These are phyloP conservation scores for Parnassius apollo DNA, from an alignment of 2,888 invertebrate species.

Conservation along the genomic window DNA sequence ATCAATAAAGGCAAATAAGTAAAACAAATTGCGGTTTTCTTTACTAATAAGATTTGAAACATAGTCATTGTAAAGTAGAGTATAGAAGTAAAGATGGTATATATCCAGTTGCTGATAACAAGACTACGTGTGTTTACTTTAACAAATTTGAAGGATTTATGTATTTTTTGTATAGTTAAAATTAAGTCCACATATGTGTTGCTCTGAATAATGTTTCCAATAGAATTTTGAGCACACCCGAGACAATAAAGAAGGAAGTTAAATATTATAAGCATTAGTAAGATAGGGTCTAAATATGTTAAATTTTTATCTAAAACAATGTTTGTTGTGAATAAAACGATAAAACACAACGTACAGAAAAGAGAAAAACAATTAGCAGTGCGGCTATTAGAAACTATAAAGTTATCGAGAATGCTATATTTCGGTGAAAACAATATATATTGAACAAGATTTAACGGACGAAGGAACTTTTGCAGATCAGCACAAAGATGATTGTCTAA, in stretches of 20 bases:
- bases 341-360: neutral
- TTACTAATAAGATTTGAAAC: neutral
- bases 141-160: neutral
- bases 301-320: neutral
- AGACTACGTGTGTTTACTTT: neutral
- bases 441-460: constrained; percentile 7
- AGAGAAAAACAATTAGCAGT: neutral
- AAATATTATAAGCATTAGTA: neutral
- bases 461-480: constrained; percentile 10
- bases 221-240: neutral
- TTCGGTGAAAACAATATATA: constrained; percentile 6
- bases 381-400: constrained; percentile 9
- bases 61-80: neutral
- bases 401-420: constrained; percentile 15
- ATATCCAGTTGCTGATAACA: constrained; percentile 2
- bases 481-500: constrained; percentile 7
- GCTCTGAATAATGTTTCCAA: neutral
- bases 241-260: neutral
- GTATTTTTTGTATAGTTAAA: constrained; percentile 3
- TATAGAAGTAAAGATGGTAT: neutral
- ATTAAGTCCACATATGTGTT: constrained; percentile 2
- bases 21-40: neutral
- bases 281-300: neutral
- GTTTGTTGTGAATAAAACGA: neutral
- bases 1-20: neutral